Conservation (phyloP, 92 coral and sea anemone species). For the Zoanthus solanderi region DNA sequence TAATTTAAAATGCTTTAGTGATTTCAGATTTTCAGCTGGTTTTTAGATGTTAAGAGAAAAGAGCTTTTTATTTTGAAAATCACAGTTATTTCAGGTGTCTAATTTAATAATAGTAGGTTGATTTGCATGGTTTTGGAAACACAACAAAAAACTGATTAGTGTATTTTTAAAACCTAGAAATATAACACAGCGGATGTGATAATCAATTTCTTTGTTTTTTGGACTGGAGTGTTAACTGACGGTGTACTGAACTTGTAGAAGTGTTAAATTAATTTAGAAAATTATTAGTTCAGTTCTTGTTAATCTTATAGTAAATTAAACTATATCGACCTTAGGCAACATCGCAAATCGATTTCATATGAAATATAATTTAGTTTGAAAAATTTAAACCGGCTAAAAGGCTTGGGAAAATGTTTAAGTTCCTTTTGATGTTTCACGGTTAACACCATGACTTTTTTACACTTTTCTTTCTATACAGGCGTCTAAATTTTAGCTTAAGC, state of each 20-base stretch:
- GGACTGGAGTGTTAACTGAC: not conserved
- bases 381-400: no score
- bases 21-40: no score
- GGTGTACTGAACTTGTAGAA: not conserved
- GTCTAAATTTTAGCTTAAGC: no score
- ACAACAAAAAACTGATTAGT: not conserved
- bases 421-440: no score
- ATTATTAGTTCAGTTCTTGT: not conserved
- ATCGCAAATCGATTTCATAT: no score
- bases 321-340: no score
- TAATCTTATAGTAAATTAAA: not conserved
- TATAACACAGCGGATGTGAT: not conserved
- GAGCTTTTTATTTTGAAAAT: not conserved
- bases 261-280: slow-evolving; percentile 12
- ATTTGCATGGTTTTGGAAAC: not conserved
- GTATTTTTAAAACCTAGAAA: slow-evolving; percentile 12
- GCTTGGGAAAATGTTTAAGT: no score
- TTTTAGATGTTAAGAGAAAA: no score
- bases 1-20: no score
- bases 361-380: no score
- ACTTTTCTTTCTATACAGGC: no score
- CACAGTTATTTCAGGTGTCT: not conserved
- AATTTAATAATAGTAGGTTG: not conserved
- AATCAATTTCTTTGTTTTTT: not conserved
- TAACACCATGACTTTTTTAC: no score